These are phyloP conservation scores for Glyptemys insculpta DNA, from an alignment of 2,797 vertebrate genomes.

Conservation along the genomic window DNA sequence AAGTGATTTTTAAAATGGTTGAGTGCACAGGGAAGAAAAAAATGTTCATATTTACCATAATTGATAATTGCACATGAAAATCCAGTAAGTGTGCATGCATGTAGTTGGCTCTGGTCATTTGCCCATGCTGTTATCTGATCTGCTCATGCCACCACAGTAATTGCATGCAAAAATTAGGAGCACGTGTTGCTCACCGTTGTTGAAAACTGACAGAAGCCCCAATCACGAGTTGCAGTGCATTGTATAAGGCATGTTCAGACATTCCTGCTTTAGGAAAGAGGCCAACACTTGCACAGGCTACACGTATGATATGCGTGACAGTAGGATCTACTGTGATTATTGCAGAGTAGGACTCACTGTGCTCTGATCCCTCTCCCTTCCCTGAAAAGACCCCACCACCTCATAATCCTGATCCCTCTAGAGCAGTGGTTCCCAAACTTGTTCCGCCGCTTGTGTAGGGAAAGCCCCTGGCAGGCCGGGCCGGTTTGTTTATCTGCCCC, in stretches of 20 bases:
- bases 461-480: too few species aligned
- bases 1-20: slow-evolving; percentile 61
- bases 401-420: background rate
- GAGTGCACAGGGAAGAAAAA: slow-evolving; percentile 31
- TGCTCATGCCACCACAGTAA: slow-evolving; percentile 26
- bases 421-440: background rate
- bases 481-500: too few species aligned
- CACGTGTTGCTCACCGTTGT: slow-evolving; percentile 43
- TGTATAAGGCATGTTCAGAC: background rate
- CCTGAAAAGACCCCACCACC: background rate
- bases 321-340: background rate
- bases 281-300: background rate
- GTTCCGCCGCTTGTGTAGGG: too few species aligned
- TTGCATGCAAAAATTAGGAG: background rate
- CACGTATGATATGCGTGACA: too few species aligned
- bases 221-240: slow-evolving; percentile 21
- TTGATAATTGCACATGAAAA: background rate
- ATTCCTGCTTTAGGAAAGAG: background rate
- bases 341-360: background rate
- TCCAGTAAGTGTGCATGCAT: background rate
- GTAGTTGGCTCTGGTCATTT: slow-evolving; percentile 34
- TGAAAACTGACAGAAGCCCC: slow-evolving; percentile 12
- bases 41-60: slow-evolving; percentile 38
- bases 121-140: slow-evolving; percentile 46
- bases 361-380: background rate